Base-by-base conservation (phyloP, 2,797 vertebrate genomes). In the Lepidocolaptes lacrymiger region DNA sequence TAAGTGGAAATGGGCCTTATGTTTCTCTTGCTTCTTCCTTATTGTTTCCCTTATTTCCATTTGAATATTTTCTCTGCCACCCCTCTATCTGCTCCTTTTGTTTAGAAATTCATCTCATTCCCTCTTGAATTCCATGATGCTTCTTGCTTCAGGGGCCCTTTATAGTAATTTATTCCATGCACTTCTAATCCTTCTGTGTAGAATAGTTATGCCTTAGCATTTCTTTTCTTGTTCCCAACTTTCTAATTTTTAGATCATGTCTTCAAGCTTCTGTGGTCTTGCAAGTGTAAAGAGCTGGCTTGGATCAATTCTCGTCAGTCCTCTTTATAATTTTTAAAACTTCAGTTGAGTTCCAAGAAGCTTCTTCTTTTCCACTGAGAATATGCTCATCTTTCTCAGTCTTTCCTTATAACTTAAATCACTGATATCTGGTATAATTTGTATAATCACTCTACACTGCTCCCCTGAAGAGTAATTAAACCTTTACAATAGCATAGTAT, bases 151-250 rank as follows among this genome's bases (percentile, higher is more conserved):
- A 91, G 97, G 97, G 95, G 93, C 67, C 78, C 95, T 97, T 96
- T 96, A 93, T 85, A 97, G 94, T 97, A 98, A 98, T 98, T 97
- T 98, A 98, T 98, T 98, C 97, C 96, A 97, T 90, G 96, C 52
- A 88, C 82, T 97, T 97, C 95, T 97, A 96, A 96, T 93, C 84
- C 91, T 97, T 92, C 96, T 97, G 97, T 97, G 96, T 93, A 92
- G 97, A 97, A 97, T 86, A 97, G 82, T 97, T 97, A 95, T 94
- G 84, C 62, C 66, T 94, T 83, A 86, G 71, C 46, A 79, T 89
- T 96, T 94, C 62, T 73, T 87, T 78, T 77, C 89, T 97, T 96
- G 76, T 94, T 96, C 62, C 83, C 44, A 97, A 93, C 97, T 97
- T 98, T 97, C 88, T 97, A 96, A 95, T 97, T 97, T 98, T 98